Base-by-base conservation (phyloP, 2,797 vertebrate species). In the Acrossocheilus wenchowensis region DNA sequence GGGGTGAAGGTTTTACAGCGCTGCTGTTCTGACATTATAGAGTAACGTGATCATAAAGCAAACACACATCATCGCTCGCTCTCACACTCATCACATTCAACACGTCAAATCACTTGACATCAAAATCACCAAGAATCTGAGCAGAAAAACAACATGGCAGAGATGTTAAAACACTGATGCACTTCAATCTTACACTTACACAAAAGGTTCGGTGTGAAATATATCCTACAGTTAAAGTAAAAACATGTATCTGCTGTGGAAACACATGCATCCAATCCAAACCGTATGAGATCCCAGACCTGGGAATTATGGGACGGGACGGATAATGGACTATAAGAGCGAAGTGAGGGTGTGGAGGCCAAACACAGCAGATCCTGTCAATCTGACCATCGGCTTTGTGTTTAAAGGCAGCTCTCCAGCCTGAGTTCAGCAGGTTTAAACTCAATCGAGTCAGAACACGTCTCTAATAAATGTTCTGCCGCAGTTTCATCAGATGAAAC, bases 391-490 rank as follows among this genome's bases (percentile, higher is more conserved):
- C 8, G 82, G 10, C 77, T 81, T 14, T 83, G 86, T 85, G 80
- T 83, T 9, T 82, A 71, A 45, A 81, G 77, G 83, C 60, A 10
- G 68, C n/a, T 80, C 83, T 89, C 88, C 88, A 85, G 73, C 23
- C n/a, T 1, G 9, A 74, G 72, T 74, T 74, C 43, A 74, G 72
- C 72, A 9, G n/a, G 45, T 74, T 74, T 19, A 30, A 48, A 30
- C n/a, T 26, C 71, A 26, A 7, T 1, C 36, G 17, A 48, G 12
- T 48, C 45, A 43, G 41, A 9, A 8, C 41, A 43, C 9, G 41
- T 43, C 43, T 43, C 43, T 10, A 1, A 39, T 39, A 39, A 39
- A 39, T 39, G 39, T 39, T 39, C 43, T 10, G 45, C 45, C 4
- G 45, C 3, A 11, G 45, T 14, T 48, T 48, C 45, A 48, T 48